These are phyloP conservation scores for Rhea pennata DNA, from an alignment of 2,113 vertebrate genomes.

Conservation along the genomic window DNA sequence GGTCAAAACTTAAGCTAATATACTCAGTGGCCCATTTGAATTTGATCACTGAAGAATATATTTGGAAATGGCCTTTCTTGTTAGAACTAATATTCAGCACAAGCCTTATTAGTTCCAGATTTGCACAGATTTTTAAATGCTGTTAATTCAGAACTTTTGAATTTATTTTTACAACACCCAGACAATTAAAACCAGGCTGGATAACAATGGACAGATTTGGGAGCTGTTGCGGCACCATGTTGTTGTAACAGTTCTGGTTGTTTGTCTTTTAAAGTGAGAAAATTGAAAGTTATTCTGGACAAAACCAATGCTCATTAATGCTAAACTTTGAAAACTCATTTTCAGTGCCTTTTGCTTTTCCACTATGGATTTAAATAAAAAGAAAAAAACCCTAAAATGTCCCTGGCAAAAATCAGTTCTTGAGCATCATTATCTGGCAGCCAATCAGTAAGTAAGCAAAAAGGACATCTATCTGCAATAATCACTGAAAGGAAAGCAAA, in stretches of 20 bases:
- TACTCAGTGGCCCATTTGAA: neutral
- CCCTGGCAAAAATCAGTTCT: neutral
- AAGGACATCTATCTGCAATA: conserved; percentile 35
- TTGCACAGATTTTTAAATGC: conserved; percentile 12
- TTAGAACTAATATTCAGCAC: neutral
- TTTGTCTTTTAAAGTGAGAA: conserved; percentile 52
- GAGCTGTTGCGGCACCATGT: conserved; percentile 37
- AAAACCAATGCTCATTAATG: conserved; percentile 24
- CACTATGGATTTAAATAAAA: neutral
- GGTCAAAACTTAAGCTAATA: neutral
- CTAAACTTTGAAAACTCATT: conserved; percentile 18
- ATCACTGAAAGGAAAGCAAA: conserved; percentile 27
- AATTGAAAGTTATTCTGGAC: conserved; percentile 49
- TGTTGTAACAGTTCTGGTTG: conserved; percentile 24
- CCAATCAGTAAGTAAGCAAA: conserved; percentile 23
- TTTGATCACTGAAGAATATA: neutral
- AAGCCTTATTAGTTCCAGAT: conserved; percentile 47
- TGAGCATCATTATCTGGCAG: conserved; percentile 10
- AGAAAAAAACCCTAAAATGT: neutral
- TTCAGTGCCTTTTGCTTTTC: conserved; percentile 7
- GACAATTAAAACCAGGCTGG: conserved; percentile 60
- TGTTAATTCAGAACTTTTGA: conserved; percentile 53
- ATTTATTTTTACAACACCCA: conserved; percentile 47
- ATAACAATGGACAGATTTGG: conserved; percentile 43
- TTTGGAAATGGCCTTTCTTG: conserved; percentile 23